Base-by-base conservation (phyloP, 2,888 invertebrate species). In the Tipula helvola region DNA sequence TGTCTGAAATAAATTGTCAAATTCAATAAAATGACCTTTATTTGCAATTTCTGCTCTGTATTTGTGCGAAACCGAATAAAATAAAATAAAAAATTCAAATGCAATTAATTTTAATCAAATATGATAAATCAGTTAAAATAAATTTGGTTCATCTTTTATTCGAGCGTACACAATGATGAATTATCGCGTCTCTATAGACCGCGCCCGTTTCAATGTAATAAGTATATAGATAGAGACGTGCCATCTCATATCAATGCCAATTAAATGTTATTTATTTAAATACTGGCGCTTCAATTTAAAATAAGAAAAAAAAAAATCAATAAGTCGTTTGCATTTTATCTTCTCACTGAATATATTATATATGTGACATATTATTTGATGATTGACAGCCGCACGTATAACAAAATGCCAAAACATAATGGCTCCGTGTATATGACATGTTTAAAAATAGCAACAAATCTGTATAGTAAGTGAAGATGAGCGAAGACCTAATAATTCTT, bases 41-140 rank as follows among this genome's bases (percentile, higher is more conserved):
- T 71, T 71, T 71, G 71, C 71, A 71, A 28, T 71, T 71, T 71
- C 28, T 28, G 28, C 28, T 71, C 10, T 52, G 5, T 16, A 16
- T 52, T 4, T 10, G 8, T 10, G 71, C 18, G 28, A 71, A 71
- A 71, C 28, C 71, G 10, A 71, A 71, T 71, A 71, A 71, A 52
- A 71, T 71, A 3, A 2, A 8, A 71, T 71, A 28, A 10, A 71
- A 18, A 71, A 71, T 71, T 71, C 71, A 71, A 71, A 71, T 71
- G 71, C 71, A 71, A 71, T 71, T 71, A 71, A 71, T 71, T 71
- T 71, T 71, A 71, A 71, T 71, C 71, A 71, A 71, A 71, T 71
- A 71, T 28, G 71, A 71, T 71, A 71, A 71, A 71, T 71, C 71
- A 71, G 71, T 71, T 71, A 71, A 71, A 7, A 71, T 71, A 57